Evolutionary conservation across 2,797 vertebrate species (phyloP), one percentile per base, ranked within the genome.

Genomic region (Bradypodion ventrale): DNA sequence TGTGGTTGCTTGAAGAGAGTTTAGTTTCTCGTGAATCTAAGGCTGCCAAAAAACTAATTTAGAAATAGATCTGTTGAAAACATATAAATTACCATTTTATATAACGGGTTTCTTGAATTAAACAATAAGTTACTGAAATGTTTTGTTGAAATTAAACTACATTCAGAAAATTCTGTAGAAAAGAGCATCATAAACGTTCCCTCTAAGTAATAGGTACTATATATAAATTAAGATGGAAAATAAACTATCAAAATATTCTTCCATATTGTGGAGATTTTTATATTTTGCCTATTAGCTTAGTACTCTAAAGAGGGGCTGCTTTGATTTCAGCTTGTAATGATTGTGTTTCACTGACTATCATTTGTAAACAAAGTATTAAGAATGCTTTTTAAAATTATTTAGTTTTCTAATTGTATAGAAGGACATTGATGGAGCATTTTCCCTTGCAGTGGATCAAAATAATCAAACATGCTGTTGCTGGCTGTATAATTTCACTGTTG

Each of bases 371-470:
- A 65, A 66, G 5, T 40, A 63, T 42, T 42, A 35, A 16, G 32
- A 49, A 35, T 65, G 13, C 23, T 70, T 78, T 46, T 68, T 49
- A n/a, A 66, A 80, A 44, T 65, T 1, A 44, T 42, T 74, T 56
- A 46, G 16, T 27, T 66, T 63, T 62, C 46, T 29, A 35, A 78
- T 73, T 7, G 40, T n/a, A 5, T 49, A 29, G 25, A 46, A 62
- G 13, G 86, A 62, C 49, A 0, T 7, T 91, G 82, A 91, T 88
- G 32, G 78, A 85, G 78, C 93, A 9, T 85, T 72, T 94, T 90
- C 83, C 88, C 94, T 96, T 96, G 63, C 85, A 99, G 98, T 99
- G 98, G 98, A 97, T 99, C 94, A 99, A 96, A 95, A 97, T 99
- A 94, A 93, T 98, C 84, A 99, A 99, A 91, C 98, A 99, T 92